Percentiles rank a stretch among this genome's conserved stretches.
Conservation (phyloP, 2,888 invertebrate species). For the Laspeyria flexula region DNA sequence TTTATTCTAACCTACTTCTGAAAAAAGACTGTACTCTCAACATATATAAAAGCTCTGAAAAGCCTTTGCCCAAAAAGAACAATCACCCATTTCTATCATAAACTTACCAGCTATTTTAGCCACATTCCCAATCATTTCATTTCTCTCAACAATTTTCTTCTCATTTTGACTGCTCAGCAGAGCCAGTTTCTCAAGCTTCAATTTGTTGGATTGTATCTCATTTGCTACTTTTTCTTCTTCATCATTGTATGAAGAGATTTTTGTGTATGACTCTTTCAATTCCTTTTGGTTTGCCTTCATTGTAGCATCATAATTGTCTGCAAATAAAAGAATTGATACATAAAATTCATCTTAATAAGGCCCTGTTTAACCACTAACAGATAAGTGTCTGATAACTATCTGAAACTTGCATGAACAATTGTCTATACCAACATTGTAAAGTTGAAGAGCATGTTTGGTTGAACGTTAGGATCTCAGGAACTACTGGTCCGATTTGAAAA, state of each 20-base stretch:
- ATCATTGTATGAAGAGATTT: conserved; percentile 70
- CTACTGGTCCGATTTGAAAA: too few species aligned
- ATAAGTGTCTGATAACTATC: too few species aligned
- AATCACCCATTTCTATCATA: too few species aligned
- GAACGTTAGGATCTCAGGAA: too few species aligned
- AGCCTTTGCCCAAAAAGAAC: too few species aligned
- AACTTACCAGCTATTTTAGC: conserved; percentile 71
- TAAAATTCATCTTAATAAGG: neutral
- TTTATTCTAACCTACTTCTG: too few species aligned
- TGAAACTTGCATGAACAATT: too few species aligned
- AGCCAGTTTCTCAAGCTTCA: conserved; percentile 74
- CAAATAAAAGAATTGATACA: conserved; percentile 1
- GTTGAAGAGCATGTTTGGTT: too few species aligned
- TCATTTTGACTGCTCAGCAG: conserved; percentile 79
- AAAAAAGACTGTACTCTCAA: too few species aligned
- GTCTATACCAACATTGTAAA: too few species aligned
- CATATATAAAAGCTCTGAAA: too few species aligned
- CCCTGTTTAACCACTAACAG: too few species aligned
- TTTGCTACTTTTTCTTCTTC: conserved; percentile 78
- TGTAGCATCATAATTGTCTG: conserved; percentile 70
- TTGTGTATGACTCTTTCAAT: conserved; percentile 71
- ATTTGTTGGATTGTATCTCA: conserved; percentile 74
- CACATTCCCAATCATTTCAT: conserved; percentile 69
- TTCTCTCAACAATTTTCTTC: conserved; percentile 74
- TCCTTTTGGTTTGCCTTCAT: conserved; percentile 73